Conservation (phyloP, 2,113 vertebrate species). For the Callaeas wilsoni region DNA sequence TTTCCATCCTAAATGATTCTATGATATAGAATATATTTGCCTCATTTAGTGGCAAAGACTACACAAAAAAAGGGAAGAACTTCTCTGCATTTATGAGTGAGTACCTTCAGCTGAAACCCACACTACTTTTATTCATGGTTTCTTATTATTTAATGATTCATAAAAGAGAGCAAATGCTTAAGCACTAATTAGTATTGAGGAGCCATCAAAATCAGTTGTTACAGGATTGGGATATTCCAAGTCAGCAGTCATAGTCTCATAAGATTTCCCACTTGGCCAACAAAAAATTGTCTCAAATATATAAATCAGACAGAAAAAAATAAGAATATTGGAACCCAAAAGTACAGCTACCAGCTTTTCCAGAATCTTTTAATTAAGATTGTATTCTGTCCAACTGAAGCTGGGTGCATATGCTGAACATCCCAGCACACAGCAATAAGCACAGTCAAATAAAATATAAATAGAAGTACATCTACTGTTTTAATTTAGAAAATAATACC, state of each 20-base stretch:
- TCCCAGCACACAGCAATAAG: background rate
- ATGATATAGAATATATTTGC: background rate
- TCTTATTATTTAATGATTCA: background rate
- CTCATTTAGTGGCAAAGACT: background rate
- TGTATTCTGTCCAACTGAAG: background rate
- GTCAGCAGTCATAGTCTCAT: background rate
- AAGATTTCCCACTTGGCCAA: background rate
- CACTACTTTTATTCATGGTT: background rate
- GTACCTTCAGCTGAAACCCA: background rate
- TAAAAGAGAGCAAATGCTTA: background rate
- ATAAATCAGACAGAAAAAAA: background rate
- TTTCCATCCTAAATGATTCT: background rate
- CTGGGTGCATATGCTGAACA: background rate
- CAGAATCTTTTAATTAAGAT: background rate
- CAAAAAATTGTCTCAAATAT: background rate
- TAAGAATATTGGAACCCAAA: background rate
- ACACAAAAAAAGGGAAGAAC: background rate
- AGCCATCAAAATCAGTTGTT: background rate
- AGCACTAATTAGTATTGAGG: background rate
- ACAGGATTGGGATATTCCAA: background rate
- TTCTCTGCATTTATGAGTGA: background rate
- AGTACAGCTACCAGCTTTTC: background rate
- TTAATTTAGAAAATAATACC: background rate
- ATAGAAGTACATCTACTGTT: background rate
- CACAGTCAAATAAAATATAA: background rate